Evolutionary conservation across 2,888 invertebrate species (phyloP), one percentile per base, ranked within the genome.

Genomic region (Drosophila buzzatii): DNA sequence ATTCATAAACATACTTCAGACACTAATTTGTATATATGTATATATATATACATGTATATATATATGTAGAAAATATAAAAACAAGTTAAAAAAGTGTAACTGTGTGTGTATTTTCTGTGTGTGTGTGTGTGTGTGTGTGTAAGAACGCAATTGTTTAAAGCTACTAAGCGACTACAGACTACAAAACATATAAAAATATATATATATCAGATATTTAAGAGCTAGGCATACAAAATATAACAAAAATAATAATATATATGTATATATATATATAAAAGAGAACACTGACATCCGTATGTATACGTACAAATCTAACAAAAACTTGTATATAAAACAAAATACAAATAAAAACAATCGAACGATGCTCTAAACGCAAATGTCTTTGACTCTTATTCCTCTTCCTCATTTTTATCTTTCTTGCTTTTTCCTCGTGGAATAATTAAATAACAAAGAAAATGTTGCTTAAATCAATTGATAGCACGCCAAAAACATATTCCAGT

Each of bases 181-280:
- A 91, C 90, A 91, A 85, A 88, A 84, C 87, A 89, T 86, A 86
- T 80, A 84, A 85, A 88, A 85, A 85, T 84, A 87, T 77, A 75
- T 73, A 75, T 66, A 67, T 41, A 71, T 65, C 45, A 51, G 49
- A 35, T 79, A 68, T 70, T 67, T 79, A 84, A 81, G 86, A 83
- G 68, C 73, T 79, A 76, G 69, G 68, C 84, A 71, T 84, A 79
- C 44, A 79, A 78, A 84, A 82, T 71, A 85, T 72, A 75, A 72
- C 67, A 81, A 70, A 83, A 81, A 65, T 35, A 23, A 39, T 53
- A 37, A 53, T 53, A 37, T 14, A 20, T 18, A 37, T 14, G 14
- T 18, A 12, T 18, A 14, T 47, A 5, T 49, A 10, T 18, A 33
- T 49, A 35, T 51, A 33, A 35, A 51, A 51, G 51, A 51, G 52